Percentiles rank a stretch among this genome's conserved stretches.
Conservation (phyloP, 2,113 vertebrate genomes). For the Machaerirhynchus nigripectus region DNA sequence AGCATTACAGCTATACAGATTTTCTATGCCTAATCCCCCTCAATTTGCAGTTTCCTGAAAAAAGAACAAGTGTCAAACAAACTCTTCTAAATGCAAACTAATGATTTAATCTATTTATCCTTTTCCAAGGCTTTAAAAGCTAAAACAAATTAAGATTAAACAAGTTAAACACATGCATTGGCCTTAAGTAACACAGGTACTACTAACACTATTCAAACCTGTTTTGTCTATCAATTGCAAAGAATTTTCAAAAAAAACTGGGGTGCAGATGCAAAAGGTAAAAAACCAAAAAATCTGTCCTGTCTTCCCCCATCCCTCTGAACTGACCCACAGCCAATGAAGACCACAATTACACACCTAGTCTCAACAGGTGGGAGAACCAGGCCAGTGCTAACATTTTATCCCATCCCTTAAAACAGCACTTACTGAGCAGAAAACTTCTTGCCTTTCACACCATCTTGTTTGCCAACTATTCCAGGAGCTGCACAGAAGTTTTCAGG, state of each 20-base stretch:
- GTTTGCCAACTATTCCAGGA: background rate
- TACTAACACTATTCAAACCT: slow-evolving; percentile 7
- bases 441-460: background rate
- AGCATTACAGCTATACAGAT: background rate
- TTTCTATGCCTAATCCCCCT: slow-evolving; percentile 30
- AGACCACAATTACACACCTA: background rate
- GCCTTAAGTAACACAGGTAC: slow-evolving; percentile 17
- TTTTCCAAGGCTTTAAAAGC: slow-evolving; percentile 6
- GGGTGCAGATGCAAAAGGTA: background rate
- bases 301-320: background rate
- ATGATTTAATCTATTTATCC: background rate
- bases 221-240: background rate
- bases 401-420: background rate
- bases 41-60: slow-evolving; percentile 38
- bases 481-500: background rate
- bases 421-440: background rate
- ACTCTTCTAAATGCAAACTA: slow-evolving; percentile 30
- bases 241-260: background rate
- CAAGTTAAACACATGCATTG: slow-evolving; percentile 45
- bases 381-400: background rate
- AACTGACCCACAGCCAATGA: background rate
- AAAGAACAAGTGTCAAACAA: background rate
- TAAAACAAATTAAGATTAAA: slow-evolving; percentile 38
- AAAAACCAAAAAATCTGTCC: background rate
- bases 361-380: background rate